Base-by-base conservation (phyloP, 2,888 invertebrate species). In the Emmelina monodactyla region DNA sequence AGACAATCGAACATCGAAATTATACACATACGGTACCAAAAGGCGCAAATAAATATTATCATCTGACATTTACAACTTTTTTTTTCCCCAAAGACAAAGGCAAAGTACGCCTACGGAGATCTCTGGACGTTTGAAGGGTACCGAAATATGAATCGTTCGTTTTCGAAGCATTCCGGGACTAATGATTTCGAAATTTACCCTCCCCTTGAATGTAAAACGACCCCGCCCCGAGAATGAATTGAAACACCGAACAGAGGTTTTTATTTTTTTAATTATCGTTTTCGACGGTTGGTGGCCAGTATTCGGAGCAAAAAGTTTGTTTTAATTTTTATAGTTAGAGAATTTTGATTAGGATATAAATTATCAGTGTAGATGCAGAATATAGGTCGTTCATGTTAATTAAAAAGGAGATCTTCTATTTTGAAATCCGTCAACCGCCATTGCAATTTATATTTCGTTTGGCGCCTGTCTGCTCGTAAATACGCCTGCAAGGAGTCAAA, bases 191-290 rank as follows among this genome's bases (percentile, higher is more conserved):
- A 75, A 53, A 67, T 56, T 69, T 71, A 75, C 47, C 79, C 79
- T 73, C 79, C 79, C 79, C 75, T 65, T 79, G 75, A 79, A 79
- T 79, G 73, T 78, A 75, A 76, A 76, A 56, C 62, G 71, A 63
- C 69, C 48, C 73, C 79, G 78, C 79, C 79, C 68, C 58, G 44
- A 50, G 59, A 73, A 75, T 75, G 75, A 76, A 76, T 75, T 78
- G 78, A 79, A 78, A 78, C 75, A 75, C 72, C 63, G 72, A 53
- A 59, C 46, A 49, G 54, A n/a, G n/a, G 63, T 64, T 69, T 72
- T 62, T 56, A 60, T 64, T 63, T 65, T 65, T 66, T 66, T 63
- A 64, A 76, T 76, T 73, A 75, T 76, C 75, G 70, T 71, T 75
- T 71, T 71, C 57, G 55, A 57, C 53, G 56, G 59, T 53, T 57